Base-by-base conservation (phyloP, 2,888 invertebrate genomes). In the Choreutis nemorana region DNA sequence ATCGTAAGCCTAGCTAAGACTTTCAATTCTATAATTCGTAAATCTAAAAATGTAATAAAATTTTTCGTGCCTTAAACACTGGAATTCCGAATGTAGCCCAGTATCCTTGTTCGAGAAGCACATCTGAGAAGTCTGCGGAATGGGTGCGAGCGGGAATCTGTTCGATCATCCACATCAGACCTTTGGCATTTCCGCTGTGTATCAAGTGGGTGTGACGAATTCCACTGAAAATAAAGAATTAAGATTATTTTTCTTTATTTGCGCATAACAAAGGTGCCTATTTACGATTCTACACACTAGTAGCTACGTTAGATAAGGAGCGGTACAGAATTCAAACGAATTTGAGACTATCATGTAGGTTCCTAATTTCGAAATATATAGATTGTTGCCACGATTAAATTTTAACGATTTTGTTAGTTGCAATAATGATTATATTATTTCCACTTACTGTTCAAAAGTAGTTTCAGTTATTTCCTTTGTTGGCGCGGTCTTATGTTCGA, bases 81-180 rank as follows among this genome's bases (percentile, higher is more conserved):
- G 85, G 83, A 24, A 81, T 49, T 25, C 85, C 85, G 55, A 87
- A 87, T 27, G 87, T 88, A 16, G 88, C 86, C 84, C 91, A 89
- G 68, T 85, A 91, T 14, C 83, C 82, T 36, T 83, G 79, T 10
- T 81, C 66, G 2, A 82, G 52, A 25, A 94, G 81, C 1, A 79
- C 62, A 22, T 83, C 72, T 0, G 90, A 87, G 30, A 87, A 70
- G 57, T 93, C 91, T n/a, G 78, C 81, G 3, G 81, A 81, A 36
- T 81, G 81, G 1, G 85, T 81, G n/a, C 81, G 61, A 0, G 85
- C 83, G 0, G 89, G 87, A 15, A 87, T 70, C 49, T 95, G 95
- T 58, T 96, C 95, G 2, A 90, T 71, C 22, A 94, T 81, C 81
- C 87, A 88, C 5, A 83, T 58, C 28, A 83, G 52, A 1, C 82